These are phyloP conservation scores for Danio albolineatus DNA, from an alignment of 2,797 vertebrate species.

Conservation along the genomic window DNA sequence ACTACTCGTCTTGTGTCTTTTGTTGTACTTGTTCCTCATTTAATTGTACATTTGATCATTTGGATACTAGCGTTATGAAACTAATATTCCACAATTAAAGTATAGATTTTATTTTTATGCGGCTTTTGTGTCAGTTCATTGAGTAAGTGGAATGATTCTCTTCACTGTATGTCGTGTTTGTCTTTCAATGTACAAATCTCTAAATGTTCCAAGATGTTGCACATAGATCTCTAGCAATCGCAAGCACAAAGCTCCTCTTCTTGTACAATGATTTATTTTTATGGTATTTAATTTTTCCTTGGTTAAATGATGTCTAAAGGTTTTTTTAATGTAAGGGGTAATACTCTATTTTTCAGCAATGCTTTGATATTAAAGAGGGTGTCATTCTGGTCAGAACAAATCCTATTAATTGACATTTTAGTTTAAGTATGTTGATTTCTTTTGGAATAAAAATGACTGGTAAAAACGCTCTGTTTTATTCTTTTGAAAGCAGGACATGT, in stretches of 20 bases:
- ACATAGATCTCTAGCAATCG: constrained; percentile 68
- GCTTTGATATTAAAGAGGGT: constrained; percentile 11
- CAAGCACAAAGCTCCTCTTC: constrained; percentile 65
- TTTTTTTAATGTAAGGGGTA: constrained; percentile 70
- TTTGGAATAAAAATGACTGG: constrained; percentile 57
- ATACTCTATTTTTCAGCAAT: not conserved
- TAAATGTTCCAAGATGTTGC: constrained; percentile 61
- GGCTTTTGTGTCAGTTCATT: constrained; percentile 64
- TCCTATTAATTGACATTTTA: constrained; percentile 77
- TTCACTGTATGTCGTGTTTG: constrained; percentile 55
- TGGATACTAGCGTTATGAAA: constrained; percentile 63
- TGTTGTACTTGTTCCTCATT: constrained; percentile 46
- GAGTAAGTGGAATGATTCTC: constrained; percentile 52
- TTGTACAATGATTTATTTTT: constrained; percentile 83
- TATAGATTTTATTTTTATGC: constrained; percentile 63
- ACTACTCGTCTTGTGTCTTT: constrained; percentile 41
- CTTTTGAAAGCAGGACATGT: not conserved
- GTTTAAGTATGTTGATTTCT: constrained; percentile 44
- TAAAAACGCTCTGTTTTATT: constrained; percentile 19
- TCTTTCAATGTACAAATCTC: constrained; percentile 61
- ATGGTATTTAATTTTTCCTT: constrained; percentile 78
- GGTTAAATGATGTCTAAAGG: constrained; percentile 67
- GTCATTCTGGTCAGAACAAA: constrained; percentile 53
- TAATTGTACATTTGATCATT: constrained; percentile 61
- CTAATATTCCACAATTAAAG: constrained; percentile 63